Base-by-base conservation (phyloP, 2,888 invertebrate genomes). In the Psylliodes chrysocephalus region DNA sequence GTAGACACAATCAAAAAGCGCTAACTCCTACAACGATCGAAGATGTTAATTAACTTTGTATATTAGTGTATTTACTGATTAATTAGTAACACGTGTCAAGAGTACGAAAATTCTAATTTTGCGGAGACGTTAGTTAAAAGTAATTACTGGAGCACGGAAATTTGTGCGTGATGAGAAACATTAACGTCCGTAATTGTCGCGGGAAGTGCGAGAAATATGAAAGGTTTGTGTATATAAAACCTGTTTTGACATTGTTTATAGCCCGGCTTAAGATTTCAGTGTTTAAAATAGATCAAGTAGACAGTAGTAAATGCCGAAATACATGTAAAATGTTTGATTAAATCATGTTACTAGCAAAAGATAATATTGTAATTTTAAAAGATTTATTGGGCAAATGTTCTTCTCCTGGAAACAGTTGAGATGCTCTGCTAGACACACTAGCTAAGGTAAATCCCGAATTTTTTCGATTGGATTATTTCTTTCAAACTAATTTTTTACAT, bases 1-100 rank as follows among this genome's bases (percentile, higher is more conserved):
- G n/a, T n/a, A n/a, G n/a, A n/a, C n/a, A n/a, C n/a, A n/a, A n/a
- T n/a, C n/a, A n/a, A 22, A 22, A 22, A 22, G 6, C 22, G 22
- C 5, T 35, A 35, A 14, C n/a, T 2, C 3, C 7, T 10, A 6
- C n/a, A n/a, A 35, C 12, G 2, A 14, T 35, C 35, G 35, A 35
- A 35, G 12, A 35, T 12, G 6, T 63, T 60, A 69, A 69, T 69
- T 69, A 69, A 54, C 60, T 64, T 18, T 53, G 60, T 64, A 62
- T 8, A 25, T 63, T 65, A 60, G 60, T 66, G 60, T 64, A 63
- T 67, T 67, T 61, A 59, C 69, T 68, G 71, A 71, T 69, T 71
- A 69, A 71, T 71, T 69, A 71, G 63, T 49, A 63, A 42, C 71
- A 67, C 65, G 66, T 71, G 71, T 61, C 63, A 64, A 67, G 49